A percentile compares a stretch with the other conserved stretches of the same genome.
Evolutionary conservation across 2,797 vertebrate genomes (phyloP).

Genomic region (Sparidentex hasta): DNA sequence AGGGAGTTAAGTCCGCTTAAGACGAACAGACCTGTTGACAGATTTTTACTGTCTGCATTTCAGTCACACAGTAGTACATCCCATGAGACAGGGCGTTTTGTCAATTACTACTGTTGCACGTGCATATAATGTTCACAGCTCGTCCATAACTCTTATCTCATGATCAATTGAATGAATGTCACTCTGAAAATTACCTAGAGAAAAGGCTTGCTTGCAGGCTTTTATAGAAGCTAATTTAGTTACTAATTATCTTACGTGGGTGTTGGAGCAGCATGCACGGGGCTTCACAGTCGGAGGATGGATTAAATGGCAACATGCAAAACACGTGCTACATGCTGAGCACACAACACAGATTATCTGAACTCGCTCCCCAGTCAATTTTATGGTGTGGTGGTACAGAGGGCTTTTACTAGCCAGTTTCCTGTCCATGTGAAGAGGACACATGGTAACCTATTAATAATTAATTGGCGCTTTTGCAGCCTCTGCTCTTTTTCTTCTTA

Average conservation of each 20-base stretch:
- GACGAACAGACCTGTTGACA: background rate
- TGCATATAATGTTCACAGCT: conserved; percentile 22
- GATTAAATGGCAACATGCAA: conserved; percentile 60
- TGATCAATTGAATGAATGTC: conserved; percentile 18
- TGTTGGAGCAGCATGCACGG: conserved; percentile 42
- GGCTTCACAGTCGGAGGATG: conserved; percentile 44
- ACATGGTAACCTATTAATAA: background rate
- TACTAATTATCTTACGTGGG: conserved; percentile 50
- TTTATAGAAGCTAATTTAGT: conserved; percentile 52
- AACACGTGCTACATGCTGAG: conserved; percentile 62
- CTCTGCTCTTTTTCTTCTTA: background rate
- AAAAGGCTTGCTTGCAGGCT: conserved; percentile 31
- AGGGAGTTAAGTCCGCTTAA: background rate
- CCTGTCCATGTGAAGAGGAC: background rate
- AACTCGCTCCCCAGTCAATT: conserved; percentile 8
- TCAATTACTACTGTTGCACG: background rate
- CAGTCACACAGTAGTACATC: background rate
- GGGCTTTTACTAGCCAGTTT: background rate
- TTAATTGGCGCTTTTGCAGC: background rate
- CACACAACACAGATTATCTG: conserved; percentile 51
- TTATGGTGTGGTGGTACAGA: background rate
- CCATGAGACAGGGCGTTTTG: background rate
- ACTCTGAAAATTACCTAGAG: conserved; percentile 37
- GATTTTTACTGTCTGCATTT: conserved; percentile 6
- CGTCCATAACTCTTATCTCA: background rate